These are phyloP conservation scores for Drosophila ercepeae DNA, from an alignment of 1,140 invertebrate species.

Conservation along the genomic window DNA sequence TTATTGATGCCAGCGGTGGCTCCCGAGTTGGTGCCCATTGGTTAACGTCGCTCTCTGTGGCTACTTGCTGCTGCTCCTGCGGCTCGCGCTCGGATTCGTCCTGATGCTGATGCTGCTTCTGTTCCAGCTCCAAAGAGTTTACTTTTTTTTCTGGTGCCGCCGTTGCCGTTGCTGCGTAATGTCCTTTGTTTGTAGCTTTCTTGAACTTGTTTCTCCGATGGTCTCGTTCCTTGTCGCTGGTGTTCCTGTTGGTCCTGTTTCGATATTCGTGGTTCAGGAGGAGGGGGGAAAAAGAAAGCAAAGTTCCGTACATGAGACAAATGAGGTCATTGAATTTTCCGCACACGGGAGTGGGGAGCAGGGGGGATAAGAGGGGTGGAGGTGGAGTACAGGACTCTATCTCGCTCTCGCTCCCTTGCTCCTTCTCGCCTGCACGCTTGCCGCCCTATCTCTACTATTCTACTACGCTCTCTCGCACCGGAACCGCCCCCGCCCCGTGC, in stretches of 20 bases:
- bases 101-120: slow-evolving; percentile 33
- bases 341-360: slow-evolving; percentile 19
- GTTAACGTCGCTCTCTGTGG: slow-evolving; percentile 51
- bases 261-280: slow-evolving; percentile 40
- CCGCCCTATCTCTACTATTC: slow-evolving; percentile 38
- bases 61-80: slow-evolving; percentile 25
- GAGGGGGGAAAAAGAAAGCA: slow-evolving; percentile 44
- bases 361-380: slow-evolving; percentile 8
- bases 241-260: slow-evolving; percentile 39
- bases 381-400: slow-evolving; percentile 42
- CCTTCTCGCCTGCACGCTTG: slow-evolving; percentile 22
- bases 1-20: slow-evolving; percentile 83
- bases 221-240: slow-evolving; percentile 43
- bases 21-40: slow-evolving; percentile 84
- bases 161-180: slow-evolving; percentile 24
- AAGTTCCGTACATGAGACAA: slow-evolving; percentile 72
- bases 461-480: slow-evolving; percentile 49
- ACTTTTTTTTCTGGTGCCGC: slow-evolving; percentile 9
- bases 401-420: slow-evolving; percentile 13
- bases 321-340: slow-evolving; percentile 81
- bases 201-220: slow-evolving; percentile 29
- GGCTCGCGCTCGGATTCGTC: slow-evolving; percentile 6
- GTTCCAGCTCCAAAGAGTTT: slow-evolving; percentile 6
- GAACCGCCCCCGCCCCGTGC: slow-evolving; percentile 51
- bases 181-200: slow-evolving; percentile 29